Conservation (phyloP, 2,797 vertebrate genomes). For the Limosa lapponica region DNA sequence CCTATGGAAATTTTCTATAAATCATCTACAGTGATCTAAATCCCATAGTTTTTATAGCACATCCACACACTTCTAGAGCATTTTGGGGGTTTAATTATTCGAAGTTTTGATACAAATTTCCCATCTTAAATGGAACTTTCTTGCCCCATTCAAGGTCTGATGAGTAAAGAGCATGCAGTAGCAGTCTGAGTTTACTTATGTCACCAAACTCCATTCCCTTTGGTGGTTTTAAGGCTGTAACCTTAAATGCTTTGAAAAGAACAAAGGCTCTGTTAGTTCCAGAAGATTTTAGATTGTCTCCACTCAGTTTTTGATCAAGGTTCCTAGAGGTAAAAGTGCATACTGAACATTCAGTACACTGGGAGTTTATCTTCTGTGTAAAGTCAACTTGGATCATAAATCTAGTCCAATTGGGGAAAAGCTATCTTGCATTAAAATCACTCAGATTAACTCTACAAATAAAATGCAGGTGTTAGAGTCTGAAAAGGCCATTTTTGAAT, state of each 20-base stretch:
- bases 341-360: not conserved
- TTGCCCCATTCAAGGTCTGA: not conserved
- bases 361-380: not conserved
- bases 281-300: not conserved
- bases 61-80: not conserved
- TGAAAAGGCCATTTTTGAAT: not conserved
- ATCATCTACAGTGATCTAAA: not conserved
- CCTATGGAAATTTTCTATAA: not conserved
- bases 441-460: not conserved
- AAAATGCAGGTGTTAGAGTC: not conserved
- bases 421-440: not conserved
- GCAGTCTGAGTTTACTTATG: not conserved
- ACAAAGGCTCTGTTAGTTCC: not conserved
- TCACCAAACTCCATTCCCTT: not conserved
- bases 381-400: not conserved
- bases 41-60: not conserved
- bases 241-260: not conserved
- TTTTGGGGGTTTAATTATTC: not conserved
- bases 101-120: not conserved
- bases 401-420: not conserved
- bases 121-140: not conserved
- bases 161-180: not conserved
- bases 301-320: not conserved
- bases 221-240: not conserved
- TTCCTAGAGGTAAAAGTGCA: not conserved